Evolutionary conservation across 2,888 invertebrate genomes (phyloP).

Genomic region (Cenopis cana): DNA sequence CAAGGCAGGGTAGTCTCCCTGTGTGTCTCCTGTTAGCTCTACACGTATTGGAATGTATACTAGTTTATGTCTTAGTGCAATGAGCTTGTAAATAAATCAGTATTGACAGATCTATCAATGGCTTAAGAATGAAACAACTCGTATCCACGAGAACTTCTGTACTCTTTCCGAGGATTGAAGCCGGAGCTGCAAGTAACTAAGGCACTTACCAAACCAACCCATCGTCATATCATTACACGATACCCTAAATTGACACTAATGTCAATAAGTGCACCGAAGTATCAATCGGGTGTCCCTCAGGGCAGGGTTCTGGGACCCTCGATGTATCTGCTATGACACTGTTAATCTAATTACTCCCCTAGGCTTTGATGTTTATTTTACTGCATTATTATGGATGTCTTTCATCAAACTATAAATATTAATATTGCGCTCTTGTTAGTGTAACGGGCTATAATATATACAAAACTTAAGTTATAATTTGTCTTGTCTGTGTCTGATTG

Average conservation of each 20-base stretch:
- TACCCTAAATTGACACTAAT: neutral
- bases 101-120: neutral
- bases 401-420: slow-evolving; percentile 13
- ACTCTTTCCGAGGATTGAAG: neutral
- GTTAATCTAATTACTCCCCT: slow-evolving; percentile 16
- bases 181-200: neutral
- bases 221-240: neutral
- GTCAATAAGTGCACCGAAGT: slow-evolving; percentile 16
- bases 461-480: too few relatives aligned
- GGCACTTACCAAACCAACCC: neutral
- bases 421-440: slow-evolving; percentile 4
- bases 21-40: too few relatives aligned
- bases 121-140: neutral
- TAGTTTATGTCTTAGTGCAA: too few relatives aligned
- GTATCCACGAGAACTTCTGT: neutral
- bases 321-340: slow-evolving; percentile 20
- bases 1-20: too few relatives aligned
- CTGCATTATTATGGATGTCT: slow-evolving; percentile 1
- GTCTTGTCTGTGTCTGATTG: too few relatives aligned
- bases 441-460: neutral
- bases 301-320: slow-evolving; percentile 7
- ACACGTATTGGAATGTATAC: too few relatives aligned
- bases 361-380: slow-evolving; percentile 25
- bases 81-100: too few relatives aligned
- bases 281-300: slow-evolving; percentile 19